Conservation (phyloP, 1,140 invertebrate species). For the Leptoteleia sp. region DNA sequence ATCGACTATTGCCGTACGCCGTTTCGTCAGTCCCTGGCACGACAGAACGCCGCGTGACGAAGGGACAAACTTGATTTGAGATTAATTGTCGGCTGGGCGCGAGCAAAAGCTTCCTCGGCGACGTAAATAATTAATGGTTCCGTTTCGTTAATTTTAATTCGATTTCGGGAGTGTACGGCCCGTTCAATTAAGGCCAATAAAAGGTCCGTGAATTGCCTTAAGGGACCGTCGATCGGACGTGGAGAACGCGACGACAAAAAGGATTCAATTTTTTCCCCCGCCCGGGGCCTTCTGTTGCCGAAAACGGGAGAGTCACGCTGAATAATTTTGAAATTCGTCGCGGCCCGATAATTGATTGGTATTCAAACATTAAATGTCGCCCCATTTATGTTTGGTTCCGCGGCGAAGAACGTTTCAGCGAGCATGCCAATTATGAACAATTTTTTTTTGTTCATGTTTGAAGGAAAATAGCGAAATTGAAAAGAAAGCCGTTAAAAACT, state of each 20-base stretch:
- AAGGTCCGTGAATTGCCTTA: conserved; percentile 21
- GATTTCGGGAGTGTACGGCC: background rate
- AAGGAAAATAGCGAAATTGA: too few relatives aligned
- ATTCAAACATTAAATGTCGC: too few relatives aligned
- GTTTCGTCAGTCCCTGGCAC: too few relatives aligned
- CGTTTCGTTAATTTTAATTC: conserved; percentile 41
- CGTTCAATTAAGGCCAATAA: conserved; percentile 32
- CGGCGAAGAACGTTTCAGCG: too few relatives aligned
- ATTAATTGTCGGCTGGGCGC: conserved; percentile 21
- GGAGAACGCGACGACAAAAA: conserved; percentile 31
- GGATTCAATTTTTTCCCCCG: conserved; percentile 30
- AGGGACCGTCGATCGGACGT: conserved; percentile 15
- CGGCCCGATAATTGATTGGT: conserved; percentile 30
- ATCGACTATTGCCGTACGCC: too few relatives aligned
- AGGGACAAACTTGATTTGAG: conserved; percentile 36
- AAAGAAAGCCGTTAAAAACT: too few relatives aligned
- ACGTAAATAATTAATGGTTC: conserved; percentile 12
- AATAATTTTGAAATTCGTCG: conserved; percentile 52
- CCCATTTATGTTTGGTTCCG: too few relatives aligned
- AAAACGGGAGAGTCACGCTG: conserved; percentile 51
- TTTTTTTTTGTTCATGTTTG: too few relatives aligned
- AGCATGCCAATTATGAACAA: too few relatives aligned
- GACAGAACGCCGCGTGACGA: background rate
- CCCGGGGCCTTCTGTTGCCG: conserved; percentile 20
- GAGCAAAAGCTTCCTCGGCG: conserved; percentile 6